Base-by-base conservation (phyloP, 2,888 invertebrate species). In the Leuctra nigra region DNA sequence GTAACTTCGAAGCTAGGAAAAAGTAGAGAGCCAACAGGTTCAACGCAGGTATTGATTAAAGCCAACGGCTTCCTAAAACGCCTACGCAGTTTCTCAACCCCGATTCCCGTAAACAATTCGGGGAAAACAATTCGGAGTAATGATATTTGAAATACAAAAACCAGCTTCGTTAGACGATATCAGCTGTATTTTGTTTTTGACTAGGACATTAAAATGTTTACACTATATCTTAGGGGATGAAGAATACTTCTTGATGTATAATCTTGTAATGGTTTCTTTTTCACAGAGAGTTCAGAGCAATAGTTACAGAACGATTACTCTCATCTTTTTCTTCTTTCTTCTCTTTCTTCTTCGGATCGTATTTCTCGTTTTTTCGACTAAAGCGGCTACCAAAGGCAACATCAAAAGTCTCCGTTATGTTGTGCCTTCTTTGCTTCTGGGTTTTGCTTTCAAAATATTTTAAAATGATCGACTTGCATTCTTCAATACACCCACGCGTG, bases 371-470 rank as follows among this genome's bases (percentile, higher is more conserved):
- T 25, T 53, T 36, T 57, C 52, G 52, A 55, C 52, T 52, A 55
- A 50, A 41, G 52, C 48, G 39, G 24, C 16, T 25, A 53, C 47
- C 24, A 48, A 29, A 29, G 59, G 56, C 53, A 56, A 59, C 59
- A 59, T 59, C 35, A 59, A 59, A 59, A 56, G 56, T 47, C 53
- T 47, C 56, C 57, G 57, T 55, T 53, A 55, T 54, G 46, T 33
- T 38, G 25, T 60, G 60, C 57, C 55, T 57, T 56, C 53, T 53
- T 46, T 59, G 55, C 52, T 53, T 53, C n/a, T 53, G 53, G 38
- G 25, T 39, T 39, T n/a, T 23, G 24, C 46, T 41, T 53, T 58
- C 55, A 55, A 55, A 55, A 54, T 25, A 38, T 41, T 29, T 56
- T 35, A 24, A 6, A 14, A 56, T 14, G 9, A 53, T 35, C 23